Evolutionary conservation across 2,888 invertebrate species (phyloP).

Genomic region (Drosophila dives): DNA sequence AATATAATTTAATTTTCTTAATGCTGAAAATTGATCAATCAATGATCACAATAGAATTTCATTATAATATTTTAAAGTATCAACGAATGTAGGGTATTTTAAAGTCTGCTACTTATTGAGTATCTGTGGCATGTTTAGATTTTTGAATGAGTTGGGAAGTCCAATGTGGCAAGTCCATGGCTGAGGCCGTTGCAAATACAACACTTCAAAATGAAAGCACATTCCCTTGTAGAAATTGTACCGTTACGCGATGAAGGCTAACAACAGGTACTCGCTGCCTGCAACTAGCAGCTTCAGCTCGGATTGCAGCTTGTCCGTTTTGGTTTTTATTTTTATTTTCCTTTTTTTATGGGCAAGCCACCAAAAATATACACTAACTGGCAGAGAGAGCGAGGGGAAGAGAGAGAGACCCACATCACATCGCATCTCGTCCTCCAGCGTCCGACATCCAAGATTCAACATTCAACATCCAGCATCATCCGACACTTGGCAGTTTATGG

Average conservation of each 20-base stretch:
- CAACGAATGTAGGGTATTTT: neutral
- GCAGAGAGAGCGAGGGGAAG: slow-evolving; percentile 4
- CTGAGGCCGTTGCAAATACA: slow-evolving; percentile 57
- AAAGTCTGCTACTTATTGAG: neutral
- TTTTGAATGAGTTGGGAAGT: slow-evolving; percentile 67
- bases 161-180: slow-evolving; percentile 57
- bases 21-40: neutral
- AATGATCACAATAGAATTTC: neutral
- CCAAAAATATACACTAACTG: slow-evolving; percentile 33
- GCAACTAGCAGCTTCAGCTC: neutral
- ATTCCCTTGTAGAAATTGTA: slow-evolving; percentile 80
- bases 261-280: slow-evolving; percentile 46
- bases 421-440: slow-evolving; percentile 25
- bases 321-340: slow-evolving; percentile 54
- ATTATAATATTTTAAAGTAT: neutral
- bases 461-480: slow-evolving; percentile 62
- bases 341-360: slow-evolving; percentile 54
- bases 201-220: slow-evolving; percentile 81
- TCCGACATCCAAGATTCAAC: slow-evolving; percentile 29
- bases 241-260: slow-evolving; percentile 68
- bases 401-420: slow-evolving; percentile 14
- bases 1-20: neutral
- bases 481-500: slow-evolving; percentile 78
- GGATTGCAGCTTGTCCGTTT: slow-evolving; percentile 67
- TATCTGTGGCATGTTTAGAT: slow-evolving; percentile 40